Conservation (phyloP, 2,888 invertebrate genomes). For the Creontiades dilutus region DNA sequence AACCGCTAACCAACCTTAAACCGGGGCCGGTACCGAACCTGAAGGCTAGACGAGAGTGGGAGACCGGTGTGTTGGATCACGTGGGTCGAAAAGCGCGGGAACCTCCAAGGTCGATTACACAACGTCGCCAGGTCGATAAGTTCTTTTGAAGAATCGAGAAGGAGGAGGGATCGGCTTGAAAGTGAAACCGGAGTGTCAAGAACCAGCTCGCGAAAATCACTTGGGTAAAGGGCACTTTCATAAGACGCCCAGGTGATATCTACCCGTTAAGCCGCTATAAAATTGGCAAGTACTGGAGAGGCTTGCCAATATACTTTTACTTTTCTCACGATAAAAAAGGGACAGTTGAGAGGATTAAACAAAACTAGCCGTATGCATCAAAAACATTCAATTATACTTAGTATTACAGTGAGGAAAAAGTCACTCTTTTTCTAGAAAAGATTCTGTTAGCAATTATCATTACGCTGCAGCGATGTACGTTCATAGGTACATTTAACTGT, state of each 20-base stretch:
- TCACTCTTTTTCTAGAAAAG: no score
- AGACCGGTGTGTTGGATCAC: slow-evolving; percentile 34
- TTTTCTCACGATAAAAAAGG: no score
- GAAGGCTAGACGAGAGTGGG: not conserved
- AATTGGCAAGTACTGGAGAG: no score
- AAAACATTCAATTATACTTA: no score
- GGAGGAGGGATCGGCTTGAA: slow-evolving; percentile 48
- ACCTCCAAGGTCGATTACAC: slow-evolving; percentile 54
- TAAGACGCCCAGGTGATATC: slow-evolving; percentile 1
- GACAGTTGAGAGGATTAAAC: no score
- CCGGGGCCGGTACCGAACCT: not conserved
- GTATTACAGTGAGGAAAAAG: no score
- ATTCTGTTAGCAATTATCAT: no score
- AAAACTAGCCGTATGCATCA: no score
- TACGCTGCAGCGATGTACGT: no score
- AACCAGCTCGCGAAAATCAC: slow-evolving; percentile 32
- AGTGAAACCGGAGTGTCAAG: slow-evolving; percentile 47
- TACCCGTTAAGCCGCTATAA: not conserved
- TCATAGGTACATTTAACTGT: no score
- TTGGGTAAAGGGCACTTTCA: slow-evolving; percentile 24
- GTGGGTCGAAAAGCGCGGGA: slow-evolving; percentile 64
- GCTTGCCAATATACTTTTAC: no score
- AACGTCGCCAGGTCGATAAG: slow-evolving; percentile 35
- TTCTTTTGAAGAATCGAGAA: slow-evolving; percentile 25
- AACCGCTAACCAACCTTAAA: not conserved